Evolutionary conservation across 2,888 invertebrate species (phyloP), one percentile per base, ranked within the genome.

Genomic region (Papilio demoleus): DNA sequence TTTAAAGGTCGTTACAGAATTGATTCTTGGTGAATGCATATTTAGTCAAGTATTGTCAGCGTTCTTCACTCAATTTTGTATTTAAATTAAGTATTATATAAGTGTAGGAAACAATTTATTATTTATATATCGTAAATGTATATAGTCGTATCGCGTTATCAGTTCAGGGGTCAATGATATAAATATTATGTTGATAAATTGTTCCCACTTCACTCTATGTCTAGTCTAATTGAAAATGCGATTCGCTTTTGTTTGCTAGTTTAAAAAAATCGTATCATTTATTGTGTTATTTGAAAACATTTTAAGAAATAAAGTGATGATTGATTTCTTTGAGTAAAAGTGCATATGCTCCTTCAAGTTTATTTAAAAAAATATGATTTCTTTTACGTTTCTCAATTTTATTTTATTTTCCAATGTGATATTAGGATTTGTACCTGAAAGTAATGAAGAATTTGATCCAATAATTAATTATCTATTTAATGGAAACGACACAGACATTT

Each of bases 111-210:
- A 62, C 31, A n/a, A 14, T 11, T 31, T n/a, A 14, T 38, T 60
- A 42, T 19, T 45, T 45, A 45, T 45, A 9, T 45, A 50, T 34
- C 22, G 34, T 63, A 24, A 17, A 50, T 12, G 14, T 38, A 38
- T 12, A 38, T 38, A 38, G 4, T 9, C 38, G 38, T 38, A 38
- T 38, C 36, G 36, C n/a, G 34, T 66, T 66, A 66, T 66, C 59
- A 59, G 65, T 59, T 59, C 47, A 59, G 14, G 36, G 65, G 59
- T 66, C 65, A 66, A 59, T 45, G 65, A 66, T 59, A 65, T 59
- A n/a, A n/a, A n/a, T n/a, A 58, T 17, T 12, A 19, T 34, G 34
- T 24, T 56, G 65, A 66, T 66, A 66, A 59, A 47, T 59, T 45
- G 45, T 34, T n/a, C 34, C 24, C 45, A 36, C 45, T 47, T 24